These are phyloP conservation scores for Empidonax traillii DNA, from an alignment of 2,113 vertebrate genomes.

Conservation along the genomic window DNA sequence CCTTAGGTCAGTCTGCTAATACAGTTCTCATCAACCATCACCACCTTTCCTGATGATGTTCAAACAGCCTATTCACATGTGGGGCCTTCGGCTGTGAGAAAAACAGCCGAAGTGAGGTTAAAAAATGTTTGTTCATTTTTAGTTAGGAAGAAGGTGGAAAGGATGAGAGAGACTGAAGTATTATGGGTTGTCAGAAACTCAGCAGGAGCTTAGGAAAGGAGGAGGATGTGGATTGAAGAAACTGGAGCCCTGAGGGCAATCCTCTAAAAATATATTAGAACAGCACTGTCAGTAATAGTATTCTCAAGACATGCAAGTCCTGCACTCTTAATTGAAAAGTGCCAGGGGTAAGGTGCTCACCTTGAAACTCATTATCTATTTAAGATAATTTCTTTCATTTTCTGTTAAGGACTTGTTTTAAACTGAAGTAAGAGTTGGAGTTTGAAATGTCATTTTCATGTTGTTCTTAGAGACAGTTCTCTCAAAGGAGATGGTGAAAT, in stretches of 20 bases:
- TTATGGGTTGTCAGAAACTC: slow-evolving; percentile 19
- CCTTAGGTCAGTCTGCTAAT: neutral
- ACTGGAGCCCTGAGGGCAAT: slow-evolving; percentile 48
- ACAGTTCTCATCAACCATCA: neutral
- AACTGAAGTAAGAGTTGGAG: neutral
- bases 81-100: neutral
- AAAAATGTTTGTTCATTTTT: slow-evolving; percentile 4
- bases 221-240: slow-evolving; percentile 18
- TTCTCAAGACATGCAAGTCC: neutral
- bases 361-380: slow-evolving; percentile 58
- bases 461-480: neutral
- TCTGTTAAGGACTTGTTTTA: neutral
- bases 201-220: slow-evolving; percentile 4
- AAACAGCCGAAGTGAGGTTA: neutral
- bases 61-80: neutral
- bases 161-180: slow-evolving; percentile 1
- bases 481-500: neutral
- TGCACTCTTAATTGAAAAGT: slow-evolving; percentile 57
- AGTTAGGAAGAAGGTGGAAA: neutral
- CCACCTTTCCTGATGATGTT: neutral
- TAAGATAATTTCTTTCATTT: slow-evolving; percentile 15
- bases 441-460: neutral
- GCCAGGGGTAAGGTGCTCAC: slow-evolving; percentile 57
- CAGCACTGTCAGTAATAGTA: neutral
- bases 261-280: slow-evolving; percentile 56